Percentiles rank a stretch among this genome's conserved stretches.
phyloP scores from a whole-genome alignment of 2,113 vertebrate genomes.

The Balaeniceps rex region DNA sequence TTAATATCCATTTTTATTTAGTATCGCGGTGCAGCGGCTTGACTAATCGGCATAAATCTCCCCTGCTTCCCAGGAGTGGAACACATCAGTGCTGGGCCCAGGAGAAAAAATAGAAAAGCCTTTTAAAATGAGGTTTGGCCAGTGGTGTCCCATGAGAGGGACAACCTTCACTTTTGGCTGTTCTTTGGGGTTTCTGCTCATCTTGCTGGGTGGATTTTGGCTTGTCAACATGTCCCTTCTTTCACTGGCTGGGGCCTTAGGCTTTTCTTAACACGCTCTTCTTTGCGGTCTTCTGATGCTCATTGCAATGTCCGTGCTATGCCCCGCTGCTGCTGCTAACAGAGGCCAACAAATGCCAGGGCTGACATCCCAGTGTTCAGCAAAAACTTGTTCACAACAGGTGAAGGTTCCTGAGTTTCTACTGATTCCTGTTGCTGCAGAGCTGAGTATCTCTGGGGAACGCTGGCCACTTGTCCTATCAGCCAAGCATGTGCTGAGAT shows the following conservation, averaged over 20 bases:
- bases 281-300: background rate
- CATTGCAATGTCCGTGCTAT: background rate
- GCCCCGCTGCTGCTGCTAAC: background rate
- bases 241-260: background rate
- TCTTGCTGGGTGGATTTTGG: background rate
- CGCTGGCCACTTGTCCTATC: background rate
- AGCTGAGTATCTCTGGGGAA: background rate
- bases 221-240: background rate
- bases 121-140: background rate
- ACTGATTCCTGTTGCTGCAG: background rate
- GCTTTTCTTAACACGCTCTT: background rate
- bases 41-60: background rate
- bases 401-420: background rate
- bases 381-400: background rate
- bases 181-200: background rate
- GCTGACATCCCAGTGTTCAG: background rate
- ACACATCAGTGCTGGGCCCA: background rate
- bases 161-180: background rate
- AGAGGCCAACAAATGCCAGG: background rate
- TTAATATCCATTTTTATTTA: constrained; percentile 27
- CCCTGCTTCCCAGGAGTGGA: constrained; percentile 23
- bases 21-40: background rate
- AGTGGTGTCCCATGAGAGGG: background rate
- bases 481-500: background rate
- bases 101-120: background rate